Evolutionary conservation across 1,140 invertebrate genomes (phyloP).

Genomic region (Acromyrmex heyeri): DNA sequence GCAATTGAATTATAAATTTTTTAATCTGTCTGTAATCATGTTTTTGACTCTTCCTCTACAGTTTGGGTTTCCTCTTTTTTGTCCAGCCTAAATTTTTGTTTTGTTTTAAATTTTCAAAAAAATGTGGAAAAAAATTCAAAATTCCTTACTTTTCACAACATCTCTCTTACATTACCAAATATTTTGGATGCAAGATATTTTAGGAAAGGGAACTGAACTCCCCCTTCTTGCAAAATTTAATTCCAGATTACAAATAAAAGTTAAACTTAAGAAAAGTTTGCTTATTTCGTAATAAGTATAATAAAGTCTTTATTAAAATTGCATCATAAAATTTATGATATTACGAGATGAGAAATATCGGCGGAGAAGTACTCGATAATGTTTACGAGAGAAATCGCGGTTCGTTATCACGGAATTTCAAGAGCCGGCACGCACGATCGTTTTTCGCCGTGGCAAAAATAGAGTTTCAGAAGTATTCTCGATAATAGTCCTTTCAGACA

Average conservation of each 20-base stretch:
- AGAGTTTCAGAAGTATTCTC: conserved; percentile 45
- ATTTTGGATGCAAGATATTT: no score
- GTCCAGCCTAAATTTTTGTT: no score
- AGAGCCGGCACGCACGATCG: conserved; percentile 45
- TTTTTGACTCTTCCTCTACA: no score
- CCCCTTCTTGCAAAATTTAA: no score
- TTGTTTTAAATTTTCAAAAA: no score
- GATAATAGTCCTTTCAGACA: conserved; percentile 73
- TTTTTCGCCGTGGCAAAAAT: conserved; percentile 34
- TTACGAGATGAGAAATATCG: conserved; percentile 5
- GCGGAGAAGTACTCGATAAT: not conserved
- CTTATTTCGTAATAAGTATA: not conserved
- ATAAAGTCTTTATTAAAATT: not conserved
- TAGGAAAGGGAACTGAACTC: no score
- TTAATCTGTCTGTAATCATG: not conserved
- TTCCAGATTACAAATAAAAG: no score
- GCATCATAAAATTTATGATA: not conserved
- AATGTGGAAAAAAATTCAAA: no score
- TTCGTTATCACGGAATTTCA: conserved; percentile 29
- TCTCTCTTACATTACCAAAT: no score
- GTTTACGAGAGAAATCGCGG: not conserved
- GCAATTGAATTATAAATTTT: not conserved
- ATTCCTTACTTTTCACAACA: no score
- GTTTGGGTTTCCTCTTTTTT: no score
- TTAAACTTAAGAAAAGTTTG: not conserved